Base-by-base conservation (phyloP, 1,140 invertebrate genomes). In the Batillaria attramentaria region DNA sequence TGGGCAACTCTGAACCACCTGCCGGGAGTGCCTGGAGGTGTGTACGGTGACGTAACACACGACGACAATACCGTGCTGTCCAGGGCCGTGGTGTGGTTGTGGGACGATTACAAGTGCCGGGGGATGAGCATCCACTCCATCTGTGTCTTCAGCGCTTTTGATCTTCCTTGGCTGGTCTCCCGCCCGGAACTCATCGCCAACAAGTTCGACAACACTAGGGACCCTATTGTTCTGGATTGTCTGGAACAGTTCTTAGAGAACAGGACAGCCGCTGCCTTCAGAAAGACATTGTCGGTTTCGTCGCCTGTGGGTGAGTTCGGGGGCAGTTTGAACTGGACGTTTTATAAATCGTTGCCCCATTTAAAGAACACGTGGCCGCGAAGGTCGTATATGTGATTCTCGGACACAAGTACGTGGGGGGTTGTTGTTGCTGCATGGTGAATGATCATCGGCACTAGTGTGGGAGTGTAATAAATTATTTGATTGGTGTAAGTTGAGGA, bases 161-260 rank as follows among this genome's bases (percentile, higher is more conserved):
- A 91, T 79, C 73, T 90, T 62, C 79, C 81, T 16, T 86, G 85
- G 84, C 74, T 90, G 6, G 42, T 69, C 1, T 78, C 65, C 3
- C 77, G 81, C 33, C 87, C 81, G 13, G 77, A 90, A 33, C 78
- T 90, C 54, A 83, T 89, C 78, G 88, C 86, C 28, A 91, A 91
- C 81, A 91, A 91, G 79, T 89, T 91, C 69, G 78, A 89, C 72
- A 50, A 80, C 31, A 84, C 86, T 73, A 41, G 75, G n/a, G 79
- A 90, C 77, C 85, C 81, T 5, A 39, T 87, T 1, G 80, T 80
- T 2, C 78, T 88, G n/a, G 85, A 89, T 62, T 91, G 90, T 82
- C 77, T 91, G 69, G 88, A 89, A 80, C 77, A 82, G 31, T 81
- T 77, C 69, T 35, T 86, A 3, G 68, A 70, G 42, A 18, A 31